phyloP scores from a whole-genome alignment of 1,140 invertebrate genomes.

The Bombus impatiens region DNA sequence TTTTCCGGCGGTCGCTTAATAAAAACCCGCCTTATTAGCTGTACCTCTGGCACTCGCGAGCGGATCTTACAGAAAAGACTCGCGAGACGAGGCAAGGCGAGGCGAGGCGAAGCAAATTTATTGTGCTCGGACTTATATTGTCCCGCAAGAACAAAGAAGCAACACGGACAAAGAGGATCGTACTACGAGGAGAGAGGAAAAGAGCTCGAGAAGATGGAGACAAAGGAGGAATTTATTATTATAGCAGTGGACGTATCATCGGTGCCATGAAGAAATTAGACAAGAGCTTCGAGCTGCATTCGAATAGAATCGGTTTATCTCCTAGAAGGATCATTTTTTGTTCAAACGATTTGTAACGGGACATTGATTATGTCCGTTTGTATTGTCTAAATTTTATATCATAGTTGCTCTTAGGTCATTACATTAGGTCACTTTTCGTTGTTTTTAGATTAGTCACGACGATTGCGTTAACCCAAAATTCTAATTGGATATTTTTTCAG shows the following conservation, averaged over 20 bases:
- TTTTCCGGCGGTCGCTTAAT: conserved; percentile 39
- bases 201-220: conserved; percentile 11
- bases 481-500: too few relatives aligned
- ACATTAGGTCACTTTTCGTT: too few relatives aligned
- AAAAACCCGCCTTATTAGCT: conserved; percentile 53
- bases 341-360: too few relatives aligned
- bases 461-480: too few relatives aligned
- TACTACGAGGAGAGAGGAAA: conserved; percentile 14
- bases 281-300: conserved; percentile 13
- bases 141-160: conserved; percentile 52
- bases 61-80: conserved; percentile 21
- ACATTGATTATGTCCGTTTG: background rate
- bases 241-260: conserved; percentile 42
- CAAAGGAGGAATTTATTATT: conserved; percentile 52
- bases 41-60: conserved; percentile 7
- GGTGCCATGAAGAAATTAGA: conserved; percentile 42
- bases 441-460: too few relatives aligned
- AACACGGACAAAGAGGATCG: conserved; percentile 46
- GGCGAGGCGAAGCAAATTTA: conserved; percentile 57
- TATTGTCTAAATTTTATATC: too few relatives aligned
- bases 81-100: background rate
- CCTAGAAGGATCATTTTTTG: background rate
- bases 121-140: conserved; percentile 56
- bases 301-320: background rate
- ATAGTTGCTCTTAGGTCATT: too few relatives aligned